Conservation (phyloP, 2,888 invertebrate species). For the Dermolepida albohirtum region DNA sequence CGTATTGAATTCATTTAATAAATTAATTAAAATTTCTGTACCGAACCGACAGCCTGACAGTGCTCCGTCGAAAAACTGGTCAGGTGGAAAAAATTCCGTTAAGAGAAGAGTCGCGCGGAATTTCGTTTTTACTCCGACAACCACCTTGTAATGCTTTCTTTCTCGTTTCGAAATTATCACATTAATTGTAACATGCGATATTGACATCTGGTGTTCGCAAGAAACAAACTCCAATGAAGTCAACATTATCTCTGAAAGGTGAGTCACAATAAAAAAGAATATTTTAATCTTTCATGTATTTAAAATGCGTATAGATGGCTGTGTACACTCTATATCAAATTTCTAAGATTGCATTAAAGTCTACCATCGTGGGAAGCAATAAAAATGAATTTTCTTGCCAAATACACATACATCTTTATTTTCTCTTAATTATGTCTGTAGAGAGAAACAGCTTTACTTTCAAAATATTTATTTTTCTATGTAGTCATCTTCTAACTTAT, state of each 20-base stretch:
- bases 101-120: constrained; percentile 11
- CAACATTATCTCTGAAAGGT: not conserved
- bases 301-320: too few relatives aligned
- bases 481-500: too few relatives aligned
- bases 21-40: constrained; percentile 34
- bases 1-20: constrained; percentile 31
- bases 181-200: constrained; percentile 42
- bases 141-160: constrained; percentile 12
- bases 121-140: constrained; percentile 37
- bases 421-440: too few relatives aligned
- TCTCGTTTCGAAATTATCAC: constrained; percentile 44
- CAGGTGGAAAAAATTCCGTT: constrained; percentile 21
- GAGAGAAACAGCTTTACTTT: too few relatives aligned
- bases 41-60: constrained; percentile 8
- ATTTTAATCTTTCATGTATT: too few relatives aligned
- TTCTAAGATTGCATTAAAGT: too few relatives aligned
- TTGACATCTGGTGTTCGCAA: constrained; percentile 27
- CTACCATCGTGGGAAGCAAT: too few relatives aligned
- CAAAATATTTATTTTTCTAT: too few relatives aligned
- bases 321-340: too few relatives aligned
- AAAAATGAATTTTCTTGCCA: too few relatives aligned
- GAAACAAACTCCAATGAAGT: constrained; percentile 9
- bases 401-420: too few relatives aligned
- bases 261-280: not conserved
- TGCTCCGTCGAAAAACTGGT: constrained; percentile 25